phyloP scores from a whole-genome alignment of 2,888 invertebrate species.

The Neuroscelio doddi region DNA sequence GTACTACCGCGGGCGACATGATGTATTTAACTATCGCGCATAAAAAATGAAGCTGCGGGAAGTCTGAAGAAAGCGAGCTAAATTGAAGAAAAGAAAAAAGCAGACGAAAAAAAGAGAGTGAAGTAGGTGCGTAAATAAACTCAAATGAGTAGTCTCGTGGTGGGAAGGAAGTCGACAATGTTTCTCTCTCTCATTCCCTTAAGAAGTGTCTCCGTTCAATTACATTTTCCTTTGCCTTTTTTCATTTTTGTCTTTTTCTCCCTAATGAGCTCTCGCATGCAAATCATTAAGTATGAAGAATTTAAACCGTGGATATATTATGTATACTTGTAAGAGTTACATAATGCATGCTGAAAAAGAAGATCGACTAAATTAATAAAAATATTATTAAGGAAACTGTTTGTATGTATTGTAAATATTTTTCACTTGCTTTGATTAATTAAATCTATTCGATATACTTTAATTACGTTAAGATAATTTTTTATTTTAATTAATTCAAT shows the following conservation, averaged over 20 bases:
- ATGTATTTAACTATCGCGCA: conserved; percentile 5
- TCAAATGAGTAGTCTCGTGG: background rate
- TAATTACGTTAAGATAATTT: too few relatives aligned
- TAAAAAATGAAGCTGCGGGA: conserved; percentile 9
- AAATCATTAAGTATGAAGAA: conserved; percentile 48
- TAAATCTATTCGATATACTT: too few relatives aligned
- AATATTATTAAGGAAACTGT: too few relatives aligned
- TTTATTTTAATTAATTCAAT: too few relatives aligned
- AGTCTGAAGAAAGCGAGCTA: conserved; percentile 2
- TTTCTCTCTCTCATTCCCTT: conserved; percentile 18
- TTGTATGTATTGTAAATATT: too few relatives aligned
- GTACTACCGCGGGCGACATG: conserved; percentile 1
- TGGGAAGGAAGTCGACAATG: conserved; percentile 23
- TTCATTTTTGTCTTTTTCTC: background rate
- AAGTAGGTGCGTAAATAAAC: conserved; percentile 25
- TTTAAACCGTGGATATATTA: conserved; percentile 46
- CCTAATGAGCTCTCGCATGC: conserved; percentile 45
- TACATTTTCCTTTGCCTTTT: background rate
- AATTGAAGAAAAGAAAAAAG: background rate
- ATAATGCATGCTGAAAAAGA: conserved; percentile 17
- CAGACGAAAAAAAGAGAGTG: conserved; percentile 7
- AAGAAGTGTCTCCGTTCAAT: too few relatives aligned
- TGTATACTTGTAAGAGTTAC: too few relatives aligned
- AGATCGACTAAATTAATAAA: too few relatives aligned
- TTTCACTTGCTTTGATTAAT: too few relatives aligned